phyloP scores from a whole-genome alignment of 2,888 invertebrate genomes.

The Lithophane leautieri region DNA sequence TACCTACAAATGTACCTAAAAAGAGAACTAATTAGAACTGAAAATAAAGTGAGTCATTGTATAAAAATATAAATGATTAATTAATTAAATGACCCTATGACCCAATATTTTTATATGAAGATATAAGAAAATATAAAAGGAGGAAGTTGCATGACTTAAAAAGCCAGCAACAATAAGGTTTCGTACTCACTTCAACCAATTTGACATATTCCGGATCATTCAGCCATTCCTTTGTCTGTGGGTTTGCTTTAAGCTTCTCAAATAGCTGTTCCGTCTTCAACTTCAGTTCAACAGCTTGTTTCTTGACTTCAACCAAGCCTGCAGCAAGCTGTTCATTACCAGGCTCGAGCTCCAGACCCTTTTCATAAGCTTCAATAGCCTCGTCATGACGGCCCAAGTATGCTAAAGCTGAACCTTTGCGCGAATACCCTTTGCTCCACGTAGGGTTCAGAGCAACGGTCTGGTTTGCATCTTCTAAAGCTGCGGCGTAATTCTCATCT shows the following conservation, averaged over 20 bases:
- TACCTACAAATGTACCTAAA: slow-evolving; percentile 7
- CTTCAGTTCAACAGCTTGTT: slow-evolving; percentile 74
- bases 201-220: slow-evolving; percentile 94
- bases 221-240: slow-evolving; percentile 92
- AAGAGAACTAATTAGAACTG: neutral
- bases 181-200: slow-evolving; percentile 87
- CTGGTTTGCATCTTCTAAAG: slow-evolving; percentile 96
- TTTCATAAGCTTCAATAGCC: slow-evolving; percentile 94
- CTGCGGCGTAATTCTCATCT: slow-evolving; percentile 93
- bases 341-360: slow-evolving; percentile 93
- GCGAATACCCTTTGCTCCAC: slow-evolving; percentile 97
- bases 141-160: neutral
- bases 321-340: slow-evolving; percentile 93
- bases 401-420: slow-evolving; percentile 96
- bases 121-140: neutral
- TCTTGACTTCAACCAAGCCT: slow-evolving; percentile 92
- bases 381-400: slow-evolving; percentile 94
- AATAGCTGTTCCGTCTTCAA: slow-evolving; percentile 82
- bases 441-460: slow-evolving; percentile 95
- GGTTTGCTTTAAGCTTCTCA: slow-evolving; percentile 92
- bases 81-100: neutral
- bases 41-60: slow-evolving; percentile 1
- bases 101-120: neutral
- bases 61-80: neutral
- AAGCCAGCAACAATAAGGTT: neutral